phyloP scores from a whole-genome alignment of 92 coral and sea anemone genomes.

The Zoanthus sansibaricus region DNA sequence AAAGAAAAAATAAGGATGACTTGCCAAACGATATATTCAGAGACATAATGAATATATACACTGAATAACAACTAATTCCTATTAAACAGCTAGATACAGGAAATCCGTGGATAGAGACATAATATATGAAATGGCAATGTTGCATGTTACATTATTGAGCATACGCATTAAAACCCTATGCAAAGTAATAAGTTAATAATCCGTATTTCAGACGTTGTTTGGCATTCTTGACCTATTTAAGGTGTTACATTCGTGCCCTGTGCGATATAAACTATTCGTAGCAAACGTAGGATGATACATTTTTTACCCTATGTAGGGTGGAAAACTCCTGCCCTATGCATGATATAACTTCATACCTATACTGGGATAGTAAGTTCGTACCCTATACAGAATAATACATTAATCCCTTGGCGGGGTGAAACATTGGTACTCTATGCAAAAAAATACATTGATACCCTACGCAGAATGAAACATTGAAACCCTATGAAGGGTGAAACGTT shows the following conservation, averaged over 20 bases:
- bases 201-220: neutral
- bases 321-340: neutral
- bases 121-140: too few relatives aligned
- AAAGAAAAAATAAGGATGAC: neutral
- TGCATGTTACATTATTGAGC: too few relatives aligned
- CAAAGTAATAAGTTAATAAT: neutral
- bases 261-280: neutral
- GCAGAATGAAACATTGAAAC: neutral
- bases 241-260: neutral
- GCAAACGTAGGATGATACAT: neutral
- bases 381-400: neutral
- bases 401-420: neutral
- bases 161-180: neutral
- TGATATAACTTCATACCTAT: too few relatives aligned
- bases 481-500: conserved; percentile 1
- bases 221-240: neutral
- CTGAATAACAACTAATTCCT: neutral
- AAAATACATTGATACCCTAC: neutral
- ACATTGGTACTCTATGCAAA: neutral
- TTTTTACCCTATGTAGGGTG: neutral
- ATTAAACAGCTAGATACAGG: too few relatives aligned
- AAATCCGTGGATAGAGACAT: too few relatives aligned
- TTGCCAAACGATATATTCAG: neutral
- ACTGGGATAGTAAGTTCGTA: neutral
- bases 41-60: neutral